Base-by-base conservation (phyloP, 2,113 vertebrate genomes). In the Paramisgurnus dabryanus region DNA sequence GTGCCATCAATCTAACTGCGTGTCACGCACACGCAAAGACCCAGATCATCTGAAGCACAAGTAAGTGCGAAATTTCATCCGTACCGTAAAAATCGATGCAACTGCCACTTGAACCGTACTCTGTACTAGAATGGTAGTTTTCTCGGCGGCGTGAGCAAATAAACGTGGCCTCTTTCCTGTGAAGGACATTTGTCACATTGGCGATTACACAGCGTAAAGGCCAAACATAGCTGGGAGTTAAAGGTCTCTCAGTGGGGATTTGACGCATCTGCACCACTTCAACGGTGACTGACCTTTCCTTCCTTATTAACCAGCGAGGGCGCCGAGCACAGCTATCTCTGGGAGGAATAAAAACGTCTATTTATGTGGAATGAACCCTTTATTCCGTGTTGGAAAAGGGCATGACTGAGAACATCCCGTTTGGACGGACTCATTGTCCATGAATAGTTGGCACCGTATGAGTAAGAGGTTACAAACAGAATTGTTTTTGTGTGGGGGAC, bases 191-290 rank as follows among this genome's bases (percentile, higher is more conserved):
- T 91, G 92, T 92, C 91, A 92, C 90, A 85, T 88, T 87, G 84
- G 87, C 81, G 90, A 92, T 94, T 91, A 93, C 90, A 91, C 89
- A 89, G 78, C 58, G 92, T 89, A 94, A 94, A 94, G 93, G 92
- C 92, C 93, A 94, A 91, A 91, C 90, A 91, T 92, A 91, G 91
- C 92, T 92, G 91, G 84, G 89, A 92, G 92, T 92, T 91, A 93
- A 94, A 94, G 93, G 93, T 94, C 91, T 92, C 92, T 83, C 92
- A 90, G 91, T 87, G 76, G 93, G 93, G 90, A 90, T 87, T 89
- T 91, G 91, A 92, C 91, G 91, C 89, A 89, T 92, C 89, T 89
- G 90, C 90, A 91, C 88, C 91, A 92, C 90, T 89, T 94, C 89
- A 90, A 88, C 91, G 89, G 89, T 86, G 89, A 91, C 84, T 93